Base-by-base conservation (phyloP, 2,113 vertebrate genomes). In the Semicossyphus pulcher region DNA sequence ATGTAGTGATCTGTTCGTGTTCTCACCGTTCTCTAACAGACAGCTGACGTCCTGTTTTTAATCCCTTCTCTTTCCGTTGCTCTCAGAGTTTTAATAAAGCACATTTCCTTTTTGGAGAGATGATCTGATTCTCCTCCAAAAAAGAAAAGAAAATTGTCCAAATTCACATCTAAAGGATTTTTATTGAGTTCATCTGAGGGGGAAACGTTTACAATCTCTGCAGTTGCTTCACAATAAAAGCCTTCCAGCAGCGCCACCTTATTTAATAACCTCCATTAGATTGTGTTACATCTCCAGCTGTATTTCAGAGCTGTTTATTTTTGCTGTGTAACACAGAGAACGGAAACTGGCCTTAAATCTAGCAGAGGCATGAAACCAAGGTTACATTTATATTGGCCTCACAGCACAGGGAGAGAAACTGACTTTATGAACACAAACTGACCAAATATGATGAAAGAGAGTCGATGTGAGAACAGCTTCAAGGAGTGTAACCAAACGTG, bases 191-290 rank as follows among this genome's bases (percentile, higher is more conserved):
- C 28, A 34, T 57, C 42, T 29, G 23, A 20, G 47, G 44, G 63
- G 31, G 58, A 26, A 41, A 56, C 48, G 25, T 64, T 25, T 52
- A 75, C 44, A 21, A 32, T 32, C 34, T 45, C 37, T 52, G 23
- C 26, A 34, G 42, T 34, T 28, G n/a, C 66, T 56, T 62, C 18
- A 48, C 59, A 47, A 25, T 34, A 42, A 53, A 34, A 73, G 29
- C 42, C 32, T 60, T 47, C 53, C 67, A 56, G 65, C 78, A 57
- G 42, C 26, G 60, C 23, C 47, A 29, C 36, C 8, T 64, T 25
- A 47, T 79, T 73, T 57, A 48, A 79, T 32, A 45, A 10, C 26
- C 61, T 58, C 64, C 7, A 48, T 64, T 56, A 15, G 16, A 25
- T 47, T 64, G 47, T 54, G 20, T 41, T 66, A 9, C 20, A 54